These are phyloP conservation scores for Agonopterix subpropinquella DNA, from an alignment of 2,888 invertebrate species.

Conservation along the genomic window DNA sequence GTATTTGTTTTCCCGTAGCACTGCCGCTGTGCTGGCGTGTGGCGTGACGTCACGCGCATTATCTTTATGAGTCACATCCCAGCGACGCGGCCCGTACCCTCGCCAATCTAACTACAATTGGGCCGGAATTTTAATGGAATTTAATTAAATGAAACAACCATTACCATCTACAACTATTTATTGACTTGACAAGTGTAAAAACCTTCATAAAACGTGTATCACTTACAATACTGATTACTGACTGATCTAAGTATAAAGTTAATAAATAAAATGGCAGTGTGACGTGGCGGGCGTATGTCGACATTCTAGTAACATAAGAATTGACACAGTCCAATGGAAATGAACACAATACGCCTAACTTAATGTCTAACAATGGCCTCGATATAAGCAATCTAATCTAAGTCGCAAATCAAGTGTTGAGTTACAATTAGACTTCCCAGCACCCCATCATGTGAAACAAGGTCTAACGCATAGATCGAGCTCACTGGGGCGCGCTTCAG, in stretches of 20 bases:
- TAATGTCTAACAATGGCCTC: conserved; percentile 16
- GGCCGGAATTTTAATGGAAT: conserved; percentile 64
- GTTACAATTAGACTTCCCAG: conserved; percentile 30
- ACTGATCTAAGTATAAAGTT: conserved; percentile 1
- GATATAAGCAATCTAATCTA: conserved; percentile 53
- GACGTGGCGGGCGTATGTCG: conserved; percentile 74
- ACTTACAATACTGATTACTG: conserved; percentile 24
- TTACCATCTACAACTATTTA: conserved; percentile 67
- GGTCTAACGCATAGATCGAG: conserved; percentile 67
- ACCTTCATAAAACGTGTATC: conserved; percentile 59
- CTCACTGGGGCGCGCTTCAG: conserved; percentile 46
- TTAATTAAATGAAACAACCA: conserved; percentile 68
- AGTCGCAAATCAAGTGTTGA: conserved; percentile 52
- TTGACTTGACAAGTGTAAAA: conserved; percentile 58
- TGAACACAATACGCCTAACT: conserved; percentile 54
- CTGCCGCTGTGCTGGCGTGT: conserved; percentile 5
- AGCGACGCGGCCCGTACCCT: conserved; percentile 23
- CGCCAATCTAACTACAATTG: conserved; percentile 55
- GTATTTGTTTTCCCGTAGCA: conserved; percentile 30
- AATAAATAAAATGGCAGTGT: conserved; percentile 54
- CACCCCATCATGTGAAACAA: conserved; percentile 61
- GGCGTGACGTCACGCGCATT: conserved; percentile 5
- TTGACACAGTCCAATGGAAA: conserved; percentile 78
- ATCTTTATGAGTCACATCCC: conserved; percentile 40
- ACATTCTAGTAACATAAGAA: conserved; percentile 80